Evolutionary conservation across 1,140 invertebrate species (phyloP), one percentile per base, ranked within the genome.

Genomic region (Drosophila pectinifera): DNA sequence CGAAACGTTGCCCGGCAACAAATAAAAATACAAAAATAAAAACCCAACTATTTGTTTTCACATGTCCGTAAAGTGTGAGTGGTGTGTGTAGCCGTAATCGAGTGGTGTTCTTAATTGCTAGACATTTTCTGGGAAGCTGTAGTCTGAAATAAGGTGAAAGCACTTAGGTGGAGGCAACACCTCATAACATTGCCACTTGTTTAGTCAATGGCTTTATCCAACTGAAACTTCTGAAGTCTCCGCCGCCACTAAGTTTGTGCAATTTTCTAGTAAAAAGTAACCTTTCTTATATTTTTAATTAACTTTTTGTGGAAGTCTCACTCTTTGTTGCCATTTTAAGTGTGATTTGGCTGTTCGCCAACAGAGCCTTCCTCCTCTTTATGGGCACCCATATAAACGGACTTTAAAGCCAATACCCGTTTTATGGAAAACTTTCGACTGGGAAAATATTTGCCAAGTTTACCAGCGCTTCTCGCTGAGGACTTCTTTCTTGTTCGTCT

Each of bases 31-130:
- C 18, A 65, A 51, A 43, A 65, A 61, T 54, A 48, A 48, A 57
- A 56, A 41, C n/a, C n/a, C 22, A 78, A 59, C 56, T 45, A 79
- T 53, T 79, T 63, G 76, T 55, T 72, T 68, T 42, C 58, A 58
- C 63, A 28, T 58, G 22, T 36, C 13, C 49, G 53, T 24, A 59
- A 36, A 14, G 39, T 49, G 22, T 56, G 39, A 59, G 18, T 57
- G 58, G 42, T 64, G 18, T 53, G 58, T 46, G 53, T 48, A 22
- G 10, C 34, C 55, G 48, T 57, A 69, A 78, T 72, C 65, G 56
- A 88, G 75, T 79, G 70, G 43, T 61, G 39, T 61, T 79, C 64
- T 88, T 86, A 88, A 88, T 88, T 88, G 80, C 65, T 53, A 63
- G 31, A 64, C 54, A 46, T 49, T 20, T 38, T n/a, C 58, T 45